Evolutionary conservation across 2,113 vertebrate species (phyloP), one percentile per base, ranked within the genome.

Genomic region (Galbula dea): DNA sequence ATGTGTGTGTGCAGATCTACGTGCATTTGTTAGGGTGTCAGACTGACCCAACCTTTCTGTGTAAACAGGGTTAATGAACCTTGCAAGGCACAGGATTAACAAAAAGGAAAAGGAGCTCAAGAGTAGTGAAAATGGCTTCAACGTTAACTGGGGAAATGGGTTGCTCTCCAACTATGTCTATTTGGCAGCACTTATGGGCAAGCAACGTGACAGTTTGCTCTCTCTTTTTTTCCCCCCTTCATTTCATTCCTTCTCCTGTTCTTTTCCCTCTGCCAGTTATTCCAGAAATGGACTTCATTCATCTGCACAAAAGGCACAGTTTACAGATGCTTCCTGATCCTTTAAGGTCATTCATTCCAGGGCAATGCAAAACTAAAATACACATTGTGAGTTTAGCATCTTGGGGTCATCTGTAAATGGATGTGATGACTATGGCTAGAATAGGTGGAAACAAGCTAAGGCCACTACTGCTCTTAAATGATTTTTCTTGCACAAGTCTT

Each of bases 41-140:
- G 84, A n/a, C 65, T 86, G 85, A 89, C 87, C 78, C 61, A 89
- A 36, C 55, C 65, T 89, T 89, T 86, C 79, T 91, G 59, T 88
- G 75, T 86, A 96, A 95, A 88, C 94, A 81, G 48, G 55, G 48
- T 94, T 96, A 95, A 94, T 94, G 96, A 94, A 89, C 91, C 82
- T 95, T 96, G 89, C 87, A 86, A 85, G 88, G 82, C 89, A 86
- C 55, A 68, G 82, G 78, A 91, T 95, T 86, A 93, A 94, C 72
- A 77, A 87, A 86, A 78, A 61, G 62, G 41, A 74, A 93, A 85
- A 79, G 39, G 30, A 91, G 71, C 82, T 87, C 61, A 48, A 46
- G 59, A 88, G 32, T 17, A 78, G 72, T 83, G 89, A 89, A 95
- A 93, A 92, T 58, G 55, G 75, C 39, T 8, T 80, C 59, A 81